Evolutionary conservation across 2,888 invertebrate species (phyloP).

Genomic region (Xylocampa areola): DNA sequence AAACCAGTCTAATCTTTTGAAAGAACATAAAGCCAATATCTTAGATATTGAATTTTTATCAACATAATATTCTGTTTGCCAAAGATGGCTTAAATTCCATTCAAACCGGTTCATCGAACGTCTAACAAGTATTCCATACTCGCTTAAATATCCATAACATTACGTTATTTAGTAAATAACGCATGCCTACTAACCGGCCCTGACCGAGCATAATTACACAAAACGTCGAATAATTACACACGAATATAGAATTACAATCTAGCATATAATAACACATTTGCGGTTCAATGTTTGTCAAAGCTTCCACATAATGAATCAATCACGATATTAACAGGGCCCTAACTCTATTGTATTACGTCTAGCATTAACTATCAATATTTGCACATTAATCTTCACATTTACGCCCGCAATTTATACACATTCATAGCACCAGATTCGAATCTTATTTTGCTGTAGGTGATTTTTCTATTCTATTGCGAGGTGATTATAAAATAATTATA

Average conservation of each 20-base stretch:
- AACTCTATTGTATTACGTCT: slow-evolving; percentile 28
- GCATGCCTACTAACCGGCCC: slow-evolving; percentile 14
- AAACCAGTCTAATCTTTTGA: too few relatives aligned
- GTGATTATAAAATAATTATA: not conserved
- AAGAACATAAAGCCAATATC: too few relatives aligned
- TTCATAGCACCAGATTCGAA: slow-evolving; percentile 47
- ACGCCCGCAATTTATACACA: slow-evolving; percentile 22
- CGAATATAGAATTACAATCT: slow-evolving; percentile 24
- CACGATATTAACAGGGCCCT: slow-evolving; percentile 21
- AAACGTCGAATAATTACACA: slow-evolving; percentile 25
- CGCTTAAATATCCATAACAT: too few relatives aligned
- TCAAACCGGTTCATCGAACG: too few relatives aligned
- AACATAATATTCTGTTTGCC: too few relatives aligned
- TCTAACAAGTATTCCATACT: too few relatives aligned
- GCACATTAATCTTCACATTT: slow-evolving; percentile 21
- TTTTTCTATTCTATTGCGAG: slow-evolving; percentile 1
- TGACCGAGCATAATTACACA: slow-evolving; percentile 20
- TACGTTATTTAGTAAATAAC: slow-evolving; percentile 12
- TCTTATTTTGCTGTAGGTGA: slow-evolving; percentile 6
- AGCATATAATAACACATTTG: slow-evolving; percentile 22
- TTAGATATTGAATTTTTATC: too few relatives aligned
- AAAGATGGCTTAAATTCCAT: too few relatives aligned
- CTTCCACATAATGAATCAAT: slow-evolving; percentile 39
- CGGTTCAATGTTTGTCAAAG: slow-evolving; percentile 12
- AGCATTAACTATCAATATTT: slow-evolving; percentile 22